Base-by-base conservation (phyloP, 2,888 invertebrate genomes). In the Pseudococcus jackbeardsleyi region DNA sequence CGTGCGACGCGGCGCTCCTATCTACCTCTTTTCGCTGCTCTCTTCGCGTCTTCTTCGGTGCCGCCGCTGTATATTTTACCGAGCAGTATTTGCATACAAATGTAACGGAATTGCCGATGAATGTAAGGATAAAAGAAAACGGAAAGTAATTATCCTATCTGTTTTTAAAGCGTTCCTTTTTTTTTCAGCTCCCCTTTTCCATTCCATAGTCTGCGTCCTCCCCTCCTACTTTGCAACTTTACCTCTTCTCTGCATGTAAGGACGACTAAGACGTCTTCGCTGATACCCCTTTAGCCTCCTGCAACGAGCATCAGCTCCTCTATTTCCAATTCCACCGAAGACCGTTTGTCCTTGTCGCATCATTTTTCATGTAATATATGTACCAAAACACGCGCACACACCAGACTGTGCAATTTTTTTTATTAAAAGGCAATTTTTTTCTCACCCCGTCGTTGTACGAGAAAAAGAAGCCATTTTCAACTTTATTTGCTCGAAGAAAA, bases 141-240 rank as follows among this genome's bases (percentile, higher is more conserved):
- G 84, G 85, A 88, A 88, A 88, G 88, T 88, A 88, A 88, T 88
- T 88, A 88, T 88, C 88, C 85, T 88, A 88, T 88, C 88, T 88
- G 88, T 88, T 88, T 88, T 88, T 88, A 88, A 59, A 88, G 84
- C 77, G 46, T 82, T 82, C 82, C 48, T 84, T 84, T 59, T 59
- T 85, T 85, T 33, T 12, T 39, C 42, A 1, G 9, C 85, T 82
- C 79, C 79, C 42, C 1, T 11, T 82, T 46, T 79, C 79, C 79
- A 39, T 42, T 22, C 15, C 84, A n/a, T n/a, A 17, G 46, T 84
- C 84, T 7, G 5, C 6, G 15, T 85, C 85, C 17, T 50, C 33
- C 15, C 33, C 15, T 54, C 85, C 15, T 15, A 59, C 5, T 22
- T 59, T 19, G 8, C 19, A 19, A n/a, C 6, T 26, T 6, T 8